Evolutionary conservation across 1,140 invertebrate species (phyloP).

Genomic region (Notospermus geniculatus): DNA sequence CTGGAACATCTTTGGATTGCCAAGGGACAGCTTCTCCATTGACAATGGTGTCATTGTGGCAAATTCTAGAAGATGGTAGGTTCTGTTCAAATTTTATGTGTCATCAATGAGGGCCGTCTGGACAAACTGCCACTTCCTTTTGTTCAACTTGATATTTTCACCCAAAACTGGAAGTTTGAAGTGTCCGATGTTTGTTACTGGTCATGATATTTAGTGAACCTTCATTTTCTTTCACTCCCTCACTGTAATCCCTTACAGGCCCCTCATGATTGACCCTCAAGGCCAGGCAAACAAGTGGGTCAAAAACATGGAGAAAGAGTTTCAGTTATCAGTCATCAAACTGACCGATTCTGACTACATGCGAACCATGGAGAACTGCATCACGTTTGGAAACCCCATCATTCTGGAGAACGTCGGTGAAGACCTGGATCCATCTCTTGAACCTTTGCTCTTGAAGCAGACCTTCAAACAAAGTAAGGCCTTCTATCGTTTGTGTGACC

Average conservation of each 20-base stretch:
- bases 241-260: conserved; percentile 58
- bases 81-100: conserved; percentile 6
- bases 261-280: conserved; percentile 93
- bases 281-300: conserved; percentile 89
- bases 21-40: conserved; percentile 83
- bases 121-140: too few species aligned
- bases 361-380: conserved; percentile 53
- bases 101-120: too few species aligned
- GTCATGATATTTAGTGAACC: too few species aligned
- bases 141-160: too few species aligned
- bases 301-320: conserved; percentile 81
- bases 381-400: conserved; percentile 54
- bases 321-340: conserved; percentile 49
- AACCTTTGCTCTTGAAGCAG: conserved; percentile 54
- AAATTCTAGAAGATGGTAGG: conserved; percentile 73
- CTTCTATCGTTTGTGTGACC: conserved; percentile 25
- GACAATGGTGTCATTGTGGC: conserved; percentile 90
- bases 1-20: conserved; percentile 89
- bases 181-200: too few species aligned
- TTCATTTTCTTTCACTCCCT: too few species aligned
- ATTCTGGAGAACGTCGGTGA: conserved; percentile 56
- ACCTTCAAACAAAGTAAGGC: conserved; percentile 60
- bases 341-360: conserved; percentile 53
- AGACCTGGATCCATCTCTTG: conserved; percentile 54
- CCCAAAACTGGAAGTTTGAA: too few species aligned